Evolutionary conservation across 2,113 vertebrate species (phyloP).

Genomic region (Smithornis capensis): DNA sequence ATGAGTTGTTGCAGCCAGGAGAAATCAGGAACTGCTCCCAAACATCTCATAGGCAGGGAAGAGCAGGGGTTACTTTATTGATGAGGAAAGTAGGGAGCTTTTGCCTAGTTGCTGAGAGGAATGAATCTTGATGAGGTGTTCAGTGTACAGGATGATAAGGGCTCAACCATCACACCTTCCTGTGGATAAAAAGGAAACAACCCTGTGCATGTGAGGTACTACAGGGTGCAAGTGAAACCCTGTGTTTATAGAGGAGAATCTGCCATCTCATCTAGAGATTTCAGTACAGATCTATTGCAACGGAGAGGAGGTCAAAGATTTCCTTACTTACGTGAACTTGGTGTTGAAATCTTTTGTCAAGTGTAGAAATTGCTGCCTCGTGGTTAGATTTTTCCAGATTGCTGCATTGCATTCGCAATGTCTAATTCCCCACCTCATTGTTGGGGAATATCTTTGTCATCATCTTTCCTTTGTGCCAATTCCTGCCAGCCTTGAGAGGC

Average conservation of each 20-base stretch:
- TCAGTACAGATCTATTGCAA: not conserved
- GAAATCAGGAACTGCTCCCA: not conserved
- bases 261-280: not conserved
- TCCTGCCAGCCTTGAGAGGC: not conserved
- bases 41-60: not conserved
- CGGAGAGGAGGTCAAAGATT: not conserved
- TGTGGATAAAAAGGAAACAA: not conserved
- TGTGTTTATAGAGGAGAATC: not conserved
- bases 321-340: not conserved
- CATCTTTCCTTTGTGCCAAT: not conserved
- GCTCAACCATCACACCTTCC: not conserved
- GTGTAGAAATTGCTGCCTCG: not conserved
- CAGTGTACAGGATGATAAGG: not conserved
- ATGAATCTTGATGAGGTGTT: not conserved
- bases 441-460: not conserved
- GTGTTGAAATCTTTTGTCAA: not conserved
- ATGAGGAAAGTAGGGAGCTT: not conserved
- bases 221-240: not conserved
- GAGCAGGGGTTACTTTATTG: not conserved
- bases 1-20: not conserved
- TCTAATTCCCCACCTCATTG: not conserved
- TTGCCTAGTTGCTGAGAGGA: not conserved
- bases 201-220: not conserved
- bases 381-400: constrained; percentile 10
- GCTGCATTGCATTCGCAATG: not conserved